Percentiles rank a stretch among this genome's conserved stretches.
These are phyloP conservation scores for Glaucidium brasilianum DNA, from an alignment of 2,113 vertebrate species.

Conservation along the genomic window DNA sequence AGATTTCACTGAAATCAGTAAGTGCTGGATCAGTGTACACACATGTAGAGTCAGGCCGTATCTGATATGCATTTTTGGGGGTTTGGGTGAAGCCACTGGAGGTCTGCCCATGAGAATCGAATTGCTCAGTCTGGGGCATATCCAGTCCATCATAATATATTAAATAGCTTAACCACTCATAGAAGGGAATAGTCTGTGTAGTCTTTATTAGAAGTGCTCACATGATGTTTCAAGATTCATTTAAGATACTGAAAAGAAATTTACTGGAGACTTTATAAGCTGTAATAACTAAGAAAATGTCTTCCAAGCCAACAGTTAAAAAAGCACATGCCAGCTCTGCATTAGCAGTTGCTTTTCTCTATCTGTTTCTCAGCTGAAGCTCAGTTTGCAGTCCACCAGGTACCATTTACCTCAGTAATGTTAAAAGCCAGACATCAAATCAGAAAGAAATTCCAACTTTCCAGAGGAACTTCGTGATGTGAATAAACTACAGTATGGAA, in stretches of 20 bases:
- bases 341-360: constrained; percentile 45
- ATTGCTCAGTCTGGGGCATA: not conserved
- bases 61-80: not conserved
- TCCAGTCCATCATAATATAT: not conserved
- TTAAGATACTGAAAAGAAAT: constrained; percentile 55
- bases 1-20: not conserved
- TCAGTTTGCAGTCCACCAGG: constrained; percentile 40
- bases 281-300: constrained; percentile 50
- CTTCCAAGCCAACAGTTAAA: constrained; percentile 45
- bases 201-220: constrained; percentile 36
- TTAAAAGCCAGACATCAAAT: constrained; percentile 48
- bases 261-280: constrained; percentile 49
- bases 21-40: not conserved
- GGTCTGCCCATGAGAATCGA: not conserved
- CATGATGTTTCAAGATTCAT: constrained; percentile 32
- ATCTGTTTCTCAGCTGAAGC: constrained; percentile 55
- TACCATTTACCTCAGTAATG: constrained; percentile 23
- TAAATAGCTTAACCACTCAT: constrained; percentile 26
- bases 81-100: not conserved
- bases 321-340: constrained; percentile 33
- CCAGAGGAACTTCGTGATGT: not conserved
- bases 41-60: not conserved
- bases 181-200: not conserved
- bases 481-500: not conserved
- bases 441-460: constrained; percentile 48